Percentiles rank a stretch among this genome's conserved stretches.
Evolutionary conservation across 2,797 vertebrate species (phyloP).

Genomic region (Neosilurus hyrtlii): DNA sequence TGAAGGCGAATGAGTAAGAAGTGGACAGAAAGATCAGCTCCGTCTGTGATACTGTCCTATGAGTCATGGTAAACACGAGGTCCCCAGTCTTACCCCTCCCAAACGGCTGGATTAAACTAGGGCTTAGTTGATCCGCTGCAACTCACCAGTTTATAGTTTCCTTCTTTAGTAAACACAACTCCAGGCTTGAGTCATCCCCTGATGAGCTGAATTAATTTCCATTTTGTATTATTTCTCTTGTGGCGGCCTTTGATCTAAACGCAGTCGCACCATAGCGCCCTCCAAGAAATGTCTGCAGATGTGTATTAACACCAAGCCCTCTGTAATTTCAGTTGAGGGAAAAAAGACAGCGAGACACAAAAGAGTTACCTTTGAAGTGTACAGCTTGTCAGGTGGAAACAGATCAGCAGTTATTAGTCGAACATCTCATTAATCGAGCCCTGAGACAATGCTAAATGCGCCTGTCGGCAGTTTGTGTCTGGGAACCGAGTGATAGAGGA

Average conservation of each 20-base stretch:
- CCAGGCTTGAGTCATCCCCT: background rate
- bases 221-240: constrained; percentile 51
- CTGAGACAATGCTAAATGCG: constrained; percentile 59
- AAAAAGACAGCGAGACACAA: constrained; percentile 38
- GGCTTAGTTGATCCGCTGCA: background rate
- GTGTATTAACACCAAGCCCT: constrained; percentile 37
- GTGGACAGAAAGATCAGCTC: constrained; percentile 55
- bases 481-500: constrained; percentile 55
- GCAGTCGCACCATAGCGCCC: constrained; percentile 49
- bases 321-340: background rate
- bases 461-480: constrained; percentile 59
- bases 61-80: constrained; percentile 14
- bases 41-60: background rate
- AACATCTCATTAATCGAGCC: constrained; percentile 60
- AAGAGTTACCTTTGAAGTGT: constrained; percentile 6
- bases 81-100: constrained; percentile 14
- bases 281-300: constrained; percentile 26
- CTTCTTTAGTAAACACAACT: background rate
- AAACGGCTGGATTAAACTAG: constrained; percentile 24
- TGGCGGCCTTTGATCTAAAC: constrained; percentile 64
- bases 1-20: constrained; percentile 60
- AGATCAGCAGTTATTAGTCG: constrained; percentile 59
- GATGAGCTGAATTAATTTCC: constrained; percentile 64
- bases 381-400: constrained; percentile 59
- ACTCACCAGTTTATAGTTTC: constrained; percentile 3